Base-by-base conservation (phyloP, 92 coral and sea anemone genomes). In the Phymanthus crucifer region DNA sequence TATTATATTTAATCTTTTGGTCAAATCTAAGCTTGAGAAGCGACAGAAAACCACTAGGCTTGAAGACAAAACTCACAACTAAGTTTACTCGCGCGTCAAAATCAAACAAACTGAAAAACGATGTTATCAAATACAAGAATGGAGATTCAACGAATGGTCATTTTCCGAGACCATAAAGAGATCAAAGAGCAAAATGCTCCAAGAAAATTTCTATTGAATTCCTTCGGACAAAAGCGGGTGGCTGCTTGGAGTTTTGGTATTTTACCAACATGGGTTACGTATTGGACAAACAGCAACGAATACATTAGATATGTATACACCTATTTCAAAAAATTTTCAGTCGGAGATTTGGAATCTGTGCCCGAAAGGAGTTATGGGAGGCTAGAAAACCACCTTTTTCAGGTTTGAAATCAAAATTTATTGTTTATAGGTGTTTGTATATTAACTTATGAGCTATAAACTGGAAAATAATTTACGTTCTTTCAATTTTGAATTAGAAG, bases 21-120 rank as follows among this genome's bases (percentile, higher is more conserved):
- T 14, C 68, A 61, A 61, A 61, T 61, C 29, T 61, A 24, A 61
- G 34, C 32, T 61, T 18, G 10, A 61, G 27, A 50, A 61, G 5
- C 26, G 10, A 54, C 10, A 11, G 68, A 61, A 61, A 61, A 17
- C 33, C 68, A 6, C 10, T 29, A 24, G 29, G 32, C 68, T 61
- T 61, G 17, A 61, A 18, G 68, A 61, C 68, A 61, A 27, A 58
- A 58, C 66, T 2, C 66, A 58, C 21, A 58, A 61, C 66, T 54
- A 19, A n/a, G 68, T 27, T 27, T 27, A 29, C 13, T 61, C 68
- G 29, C 33, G 34, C 68, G 34, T 24, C 5, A 61, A 61, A 24
- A 24, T 27, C 18, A 61, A 54, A 61, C 34, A 61, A 61, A 27
- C 27, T 54, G 64, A 24, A 4, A 54, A 2, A 54, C 21, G 1